Conservation (phyloP, 2,113 vertebrate species). For the Corythornis cristatus region DNA sequence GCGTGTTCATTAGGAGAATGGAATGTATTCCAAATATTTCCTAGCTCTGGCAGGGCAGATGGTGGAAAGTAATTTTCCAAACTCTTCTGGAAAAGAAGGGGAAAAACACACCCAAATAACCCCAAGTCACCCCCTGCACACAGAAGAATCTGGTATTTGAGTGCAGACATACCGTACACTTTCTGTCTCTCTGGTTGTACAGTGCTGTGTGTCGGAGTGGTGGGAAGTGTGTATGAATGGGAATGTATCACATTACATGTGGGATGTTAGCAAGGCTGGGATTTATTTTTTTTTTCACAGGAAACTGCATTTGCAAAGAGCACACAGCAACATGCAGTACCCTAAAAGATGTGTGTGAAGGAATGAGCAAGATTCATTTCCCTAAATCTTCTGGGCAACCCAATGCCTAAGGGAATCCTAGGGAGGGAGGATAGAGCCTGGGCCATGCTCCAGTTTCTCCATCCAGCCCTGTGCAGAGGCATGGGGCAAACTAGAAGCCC, state of each 20-base stretch:
- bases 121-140: not conserved
- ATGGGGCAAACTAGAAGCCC: not conserved
- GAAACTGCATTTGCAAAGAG: constrained; percentile 54
- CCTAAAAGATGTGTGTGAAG: constrained; percentile 14
- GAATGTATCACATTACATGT: constrained; percentile 39
- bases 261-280: constrained; percentile 58
- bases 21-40: constrained; percentile 74
- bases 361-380: constrained; percentile 1
- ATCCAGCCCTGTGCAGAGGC: not conserved
- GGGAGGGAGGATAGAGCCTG: not conserved
- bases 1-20: constrained; percentile 62
- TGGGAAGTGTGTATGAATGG: constrained; percentile 62
- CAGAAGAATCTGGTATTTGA: not conserved
- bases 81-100: constrained; percentile 41
- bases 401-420: not conserved
- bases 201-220: not conserved
- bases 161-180: not conserved
- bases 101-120: not conserved
- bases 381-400: constrained; percentile 16
- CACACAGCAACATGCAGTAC: constrained; percentile 14
- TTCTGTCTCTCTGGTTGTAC: constrained; percentile 28
- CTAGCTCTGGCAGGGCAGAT: constrained; percentile 61
- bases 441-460: not conserved
- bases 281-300: constrained; percentile 57
- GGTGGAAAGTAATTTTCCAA: constrained; percentile 68